phyloP scores from a whole-genome alignment of 2,888 invertebrate genomes.

The Mesoligia furuncula region DNA sequence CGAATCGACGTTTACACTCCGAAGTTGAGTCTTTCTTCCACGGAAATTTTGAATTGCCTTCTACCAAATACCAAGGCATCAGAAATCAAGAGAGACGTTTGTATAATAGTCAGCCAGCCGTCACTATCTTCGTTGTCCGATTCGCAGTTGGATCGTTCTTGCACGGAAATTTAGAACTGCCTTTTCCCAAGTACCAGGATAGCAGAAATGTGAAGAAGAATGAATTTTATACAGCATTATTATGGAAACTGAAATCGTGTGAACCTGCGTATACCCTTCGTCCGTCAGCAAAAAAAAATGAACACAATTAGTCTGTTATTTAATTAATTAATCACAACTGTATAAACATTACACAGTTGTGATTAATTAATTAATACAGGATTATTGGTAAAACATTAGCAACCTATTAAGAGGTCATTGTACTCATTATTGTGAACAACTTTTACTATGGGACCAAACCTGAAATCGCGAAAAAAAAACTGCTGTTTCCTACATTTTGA shows the following conservation, averaged over 20 bases:
- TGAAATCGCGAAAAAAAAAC: no score
- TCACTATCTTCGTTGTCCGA: background rate
- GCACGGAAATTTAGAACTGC: constrained; percentile 18
- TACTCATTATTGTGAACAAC: no score
- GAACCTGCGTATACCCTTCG: no score
- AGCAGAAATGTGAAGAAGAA: background rate
- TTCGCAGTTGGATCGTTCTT: constrained; percentile 28
- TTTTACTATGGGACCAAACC: no score
- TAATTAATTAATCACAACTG: no score
- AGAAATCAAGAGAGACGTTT: background rate
- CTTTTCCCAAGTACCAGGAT: constrained; percentile 3
- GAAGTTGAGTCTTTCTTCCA: constrained; percentile 21
- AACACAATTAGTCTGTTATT: no score
- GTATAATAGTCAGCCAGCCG: background rate
- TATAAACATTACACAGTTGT: no score
- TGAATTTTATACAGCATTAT: background rate
- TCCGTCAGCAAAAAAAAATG: background rate
- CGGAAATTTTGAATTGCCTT: constrained; percentile 15
- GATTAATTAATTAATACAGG: no score
- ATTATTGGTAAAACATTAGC: no score
- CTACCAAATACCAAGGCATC: constrained; percentile 4
- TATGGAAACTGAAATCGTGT: background rate
- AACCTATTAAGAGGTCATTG: no score
- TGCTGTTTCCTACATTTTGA: no score
- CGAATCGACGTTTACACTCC: background rate